phyloP scores from a whole-genome alignment of 2,888 invertebrate genomes.

The Phyllotreta cruciferae region DNA sequence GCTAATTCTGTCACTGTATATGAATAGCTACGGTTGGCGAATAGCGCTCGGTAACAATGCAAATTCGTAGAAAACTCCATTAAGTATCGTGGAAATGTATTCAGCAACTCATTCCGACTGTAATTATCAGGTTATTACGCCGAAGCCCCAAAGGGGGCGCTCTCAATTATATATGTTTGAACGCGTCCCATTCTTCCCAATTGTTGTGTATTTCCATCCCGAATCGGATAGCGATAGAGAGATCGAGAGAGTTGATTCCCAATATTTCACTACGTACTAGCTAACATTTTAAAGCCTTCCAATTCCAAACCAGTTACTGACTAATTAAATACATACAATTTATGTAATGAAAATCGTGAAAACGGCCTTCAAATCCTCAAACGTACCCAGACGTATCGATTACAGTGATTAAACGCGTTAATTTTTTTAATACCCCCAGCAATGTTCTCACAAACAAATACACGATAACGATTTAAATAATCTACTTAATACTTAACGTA shows the following conservation, averaged over 20 bases:
- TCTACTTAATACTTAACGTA: slow-evolving; percentile 8
- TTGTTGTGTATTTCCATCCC: slow-evolving; percentile 6
- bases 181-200: slow-evolving; percentile 10
- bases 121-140: slow-evolving; percentile 30
- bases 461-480: slow-evolving; percentile 18
- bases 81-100: slow-evolving; percentile 19
- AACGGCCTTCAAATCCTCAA: too few relatives aligned
- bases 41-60: slow-evolving; percentile 21
- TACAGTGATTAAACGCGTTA: background rate
- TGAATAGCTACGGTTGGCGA: background rate
- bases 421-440: background rate
- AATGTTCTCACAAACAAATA: slow-evolving; percentile 13
- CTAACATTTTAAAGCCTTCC: too few relatives aligned
- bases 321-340: too few relatives aligned
- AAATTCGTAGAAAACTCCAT: slow-evolving; percentile 25
- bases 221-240: background rate
- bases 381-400: slow-evolving; percentile 8
- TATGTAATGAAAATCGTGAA: too few relatives aligned
- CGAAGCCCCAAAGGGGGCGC: slow-evolving; percentile 17
- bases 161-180: slow-evolving; percentile 25
- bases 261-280: too few relatives aligned
- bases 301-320: too few relatives aligned
- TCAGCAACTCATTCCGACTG: slow-evolving; percentile 22
- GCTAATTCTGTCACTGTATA: background rate
- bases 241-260: too few relatives aligned